Conservation (phyloP, 2,888 invertebrate genomes). For the Copidosoma aretas region DNA sequence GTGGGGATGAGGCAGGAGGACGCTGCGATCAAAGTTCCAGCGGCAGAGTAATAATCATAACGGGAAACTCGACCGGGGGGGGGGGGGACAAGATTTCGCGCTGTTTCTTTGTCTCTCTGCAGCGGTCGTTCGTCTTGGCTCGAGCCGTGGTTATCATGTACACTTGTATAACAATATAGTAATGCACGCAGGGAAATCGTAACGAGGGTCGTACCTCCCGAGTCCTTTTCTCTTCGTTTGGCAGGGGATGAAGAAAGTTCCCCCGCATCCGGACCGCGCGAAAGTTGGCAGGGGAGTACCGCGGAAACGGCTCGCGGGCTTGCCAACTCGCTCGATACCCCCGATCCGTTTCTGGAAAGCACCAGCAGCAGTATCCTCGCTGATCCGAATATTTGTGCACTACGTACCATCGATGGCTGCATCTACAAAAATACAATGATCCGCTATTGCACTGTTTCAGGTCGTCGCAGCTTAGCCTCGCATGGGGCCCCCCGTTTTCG, state of each 20-base stretch:
- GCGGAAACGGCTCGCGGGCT: not conserved
- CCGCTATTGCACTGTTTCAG: too few relatives aligned
- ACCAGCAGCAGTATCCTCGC: too few relatives aligned
- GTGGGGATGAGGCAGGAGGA: not conserved
- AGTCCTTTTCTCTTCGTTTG: not conserved
- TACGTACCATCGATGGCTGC: too few relatives aligned
- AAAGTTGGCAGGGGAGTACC: constrained; percentile 10
- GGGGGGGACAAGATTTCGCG: not conserved
- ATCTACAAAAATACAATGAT: too few relatives aligned
- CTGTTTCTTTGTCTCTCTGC: not conserved
- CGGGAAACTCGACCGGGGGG: not conserved
- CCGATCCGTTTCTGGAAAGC: too few relatives aligned
- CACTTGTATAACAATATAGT: too few relatives aligned
- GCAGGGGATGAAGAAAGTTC: not conserved
- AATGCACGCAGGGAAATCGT: not conserved
- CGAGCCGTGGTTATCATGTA: too few relatives aligned
- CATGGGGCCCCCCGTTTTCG: constrained; percentile 23
- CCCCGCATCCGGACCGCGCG: not conserved
- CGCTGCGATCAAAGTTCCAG: not conserved
- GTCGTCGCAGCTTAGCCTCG: constrained; percentile 24
- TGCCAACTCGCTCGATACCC: not conserved
- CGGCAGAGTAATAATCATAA: not conserved
- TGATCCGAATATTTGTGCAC: not conserved
- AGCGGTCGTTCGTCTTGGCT: not conserved
- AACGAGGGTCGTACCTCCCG: not conserved